Evolutionary conservation across 2,888 invertebrate species (phyloP), one percentile per base, ranked within the genome.

Genomic region (Brenthis hecate): DNA sequence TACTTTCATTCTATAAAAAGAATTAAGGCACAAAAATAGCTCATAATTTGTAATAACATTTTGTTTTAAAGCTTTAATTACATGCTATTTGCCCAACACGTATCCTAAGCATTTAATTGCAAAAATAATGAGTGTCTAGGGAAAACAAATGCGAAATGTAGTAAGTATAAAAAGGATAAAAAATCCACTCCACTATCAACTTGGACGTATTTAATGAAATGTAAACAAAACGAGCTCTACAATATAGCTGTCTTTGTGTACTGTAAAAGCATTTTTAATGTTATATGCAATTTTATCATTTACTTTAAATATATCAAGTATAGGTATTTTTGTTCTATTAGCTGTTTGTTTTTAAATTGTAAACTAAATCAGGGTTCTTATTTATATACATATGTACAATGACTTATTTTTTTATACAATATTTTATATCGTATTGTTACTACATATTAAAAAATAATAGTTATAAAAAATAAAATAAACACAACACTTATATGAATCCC

Each of bases 171-270:
- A 65, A 62, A 66, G 50, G n/a, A 32, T 50, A 54, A 66, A 60
- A 57, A 55, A 56, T 54, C 55, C 47, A 65, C 48, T 65, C 13
- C 19, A 50, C 63, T 13, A 13, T 54, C 57, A 64, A 58, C 56
- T 56, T 32, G 50, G 51, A 56, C 47, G 50, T 67, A 43, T 19
- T 64, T 70, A 67, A 70, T 67, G 70, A 70, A 67, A 67, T 67
- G 63, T 66, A 70, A 70, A 70, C 61, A 70, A 63, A 36, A 23
- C 19, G 16, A 47, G 50, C 65, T 68, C 57, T 55, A 32, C 48
- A 47, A n/a, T 28, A 50, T n/a, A 50, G 48, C n/a, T 28, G 23
- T n/a, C n/a, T 60, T 50, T 28, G 60, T 50, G 50, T 14, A 8
- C 3, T 48, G 19, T 58, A 48, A 47, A 23, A 47, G 6, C 23